These are phyloP conservation scores for Cinclus mexicanus DNA, from an alignment of 2,113 vertebrate species.

Conservation along the genomic window DNA sequence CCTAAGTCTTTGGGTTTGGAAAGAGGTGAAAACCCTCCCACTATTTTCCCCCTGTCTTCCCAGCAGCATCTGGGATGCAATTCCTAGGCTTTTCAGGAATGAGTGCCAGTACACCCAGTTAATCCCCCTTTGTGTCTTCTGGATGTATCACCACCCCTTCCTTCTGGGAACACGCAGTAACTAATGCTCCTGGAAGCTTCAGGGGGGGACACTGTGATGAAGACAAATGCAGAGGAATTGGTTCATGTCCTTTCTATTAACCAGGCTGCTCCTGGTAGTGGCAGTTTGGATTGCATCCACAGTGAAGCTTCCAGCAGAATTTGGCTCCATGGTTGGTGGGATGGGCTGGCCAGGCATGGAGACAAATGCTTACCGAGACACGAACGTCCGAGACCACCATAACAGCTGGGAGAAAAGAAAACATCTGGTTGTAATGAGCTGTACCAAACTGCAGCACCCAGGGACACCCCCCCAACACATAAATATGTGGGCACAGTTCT, in stretches of 20 bases:
- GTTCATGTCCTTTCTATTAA: neutral
- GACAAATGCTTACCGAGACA: constrained; percentile 81
- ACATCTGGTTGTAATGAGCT: neutral
- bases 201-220: neutral
- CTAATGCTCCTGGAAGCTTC: neutral
- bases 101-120: neutral
- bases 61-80: neutral
- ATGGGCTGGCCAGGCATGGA: neutral
- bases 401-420: constrained; percentile 81
- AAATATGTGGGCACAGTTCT: neutral
- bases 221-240: neutral
- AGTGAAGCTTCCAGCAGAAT: neutral
- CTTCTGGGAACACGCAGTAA: neutral
- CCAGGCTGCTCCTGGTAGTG: neutral
- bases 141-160: neutral
- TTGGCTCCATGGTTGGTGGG: neutral
- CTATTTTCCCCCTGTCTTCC: neutral
- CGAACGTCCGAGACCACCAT: constrained; percentile 85
- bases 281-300: neutral
- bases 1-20: neutral
- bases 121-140: neutral
- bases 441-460: neutral
- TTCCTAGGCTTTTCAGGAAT: neutral
- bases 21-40: neutral
- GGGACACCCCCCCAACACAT: fast-evolving